These are phyloP conservation scores for Drosophila bunnanda DNA, from an alignment of 2,888 invertebrate species.

Conservation along the genomic window DNA sequence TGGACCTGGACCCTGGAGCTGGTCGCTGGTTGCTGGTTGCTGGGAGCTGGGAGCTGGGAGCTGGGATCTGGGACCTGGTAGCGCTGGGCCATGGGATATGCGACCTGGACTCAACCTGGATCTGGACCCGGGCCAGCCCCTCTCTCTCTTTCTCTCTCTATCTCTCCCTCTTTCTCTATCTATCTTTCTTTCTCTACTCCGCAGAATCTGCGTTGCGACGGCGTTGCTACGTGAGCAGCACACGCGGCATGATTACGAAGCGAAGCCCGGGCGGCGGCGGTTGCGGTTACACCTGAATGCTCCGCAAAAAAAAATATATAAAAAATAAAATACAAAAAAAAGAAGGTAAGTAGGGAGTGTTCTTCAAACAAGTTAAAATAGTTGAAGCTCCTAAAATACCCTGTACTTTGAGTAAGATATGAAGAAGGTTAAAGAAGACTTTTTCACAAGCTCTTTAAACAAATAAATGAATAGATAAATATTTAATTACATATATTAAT, in stretches of 20 bases:
- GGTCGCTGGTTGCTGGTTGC: slow-evolving; percentile 8
- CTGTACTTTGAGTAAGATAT: not conserved
- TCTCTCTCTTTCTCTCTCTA: not conserved
- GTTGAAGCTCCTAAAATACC: not conserved
- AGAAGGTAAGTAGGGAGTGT: slow-evolving; percentile 3
- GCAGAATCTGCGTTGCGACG: slow-evolving; percentile 44
- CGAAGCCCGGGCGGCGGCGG: slow-evolving; percentile 35
- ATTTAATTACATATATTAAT: no score
- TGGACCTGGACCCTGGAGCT: slow-evolving; percentile 28
- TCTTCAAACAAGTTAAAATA: not conserved
- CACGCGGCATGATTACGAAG: slow-evolving; percentile 73
- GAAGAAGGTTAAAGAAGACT: not conserved
- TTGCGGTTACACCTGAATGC: slow-evolving; percentile 44
- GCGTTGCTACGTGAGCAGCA: slow-evolving; percentile 74
- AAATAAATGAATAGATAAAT: not conserved
- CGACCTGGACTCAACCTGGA: slow-evolving; percentile 27
- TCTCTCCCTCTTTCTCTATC: not conserved
- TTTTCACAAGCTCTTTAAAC: not conserved
- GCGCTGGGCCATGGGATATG: slow-evolving; percentile 11
- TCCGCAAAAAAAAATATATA: not conserved
- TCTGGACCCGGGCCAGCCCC: slow-evolving; percentile 44
- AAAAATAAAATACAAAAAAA: not conserved
- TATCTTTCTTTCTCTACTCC: not conserved
- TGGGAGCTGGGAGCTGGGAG: no score
- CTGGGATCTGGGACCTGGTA: slow-evolving; percentile 11